Evolutionary conservation across 1,140 invertebrate genomes (phyloP), one percentile per base, ranked within the genome.

Genomic region (Drosophila oshimai): DNA sequence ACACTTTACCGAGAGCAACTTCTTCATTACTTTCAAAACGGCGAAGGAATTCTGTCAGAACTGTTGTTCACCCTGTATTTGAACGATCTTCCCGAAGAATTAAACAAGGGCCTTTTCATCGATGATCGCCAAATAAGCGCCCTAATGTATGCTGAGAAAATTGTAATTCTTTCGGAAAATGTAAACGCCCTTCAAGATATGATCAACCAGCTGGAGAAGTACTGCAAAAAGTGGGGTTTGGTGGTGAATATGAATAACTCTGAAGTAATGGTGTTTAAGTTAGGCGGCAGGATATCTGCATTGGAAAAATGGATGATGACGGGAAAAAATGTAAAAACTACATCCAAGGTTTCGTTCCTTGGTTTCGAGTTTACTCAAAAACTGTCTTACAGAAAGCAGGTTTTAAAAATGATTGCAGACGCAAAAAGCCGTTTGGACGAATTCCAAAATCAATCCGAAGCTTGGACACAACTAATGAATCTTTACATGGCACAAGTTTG

Each of bases 151-250:
- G 31, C n/a, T 20, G 31, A 20, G 1, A 28, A 20, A n/a, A 28
- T 58, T 1, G 31, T 17, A 3, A 6, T 54, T 13, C 31, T 58
- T 24, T 17, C 54, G 6, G 22, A 36, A 2, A 36, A 20, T 10
- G 3, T n/a, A 4, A 15, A 10, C n/a, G 47, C 4, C 1, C 54
- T 58, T 4, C 31, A 54, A n/a, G 20, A 13, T 28, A 54, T 58
- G 54, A 58, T 58, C 9, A n/a, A 37, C n/a, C 22, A 34, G 2
- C 4, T 58, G 47, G 31, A 58, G 20, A 1, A 26, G 2, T 58
- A 54, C 49, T 26, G 31, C 22, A 2, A 0, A 6, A 54, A 24
- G 2, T 54, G 54, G 31, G 17, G 6, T 15, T 0, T 58, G 1
- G 10, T 10, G 22, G 47, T 54, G 15, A 12, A 58, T 15, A 34